These are phyloP conservation scores for Spilogale gracilis DNA, from an alignment of 2,113 vertebrate species.

Conservation along the genomic window DNA sequence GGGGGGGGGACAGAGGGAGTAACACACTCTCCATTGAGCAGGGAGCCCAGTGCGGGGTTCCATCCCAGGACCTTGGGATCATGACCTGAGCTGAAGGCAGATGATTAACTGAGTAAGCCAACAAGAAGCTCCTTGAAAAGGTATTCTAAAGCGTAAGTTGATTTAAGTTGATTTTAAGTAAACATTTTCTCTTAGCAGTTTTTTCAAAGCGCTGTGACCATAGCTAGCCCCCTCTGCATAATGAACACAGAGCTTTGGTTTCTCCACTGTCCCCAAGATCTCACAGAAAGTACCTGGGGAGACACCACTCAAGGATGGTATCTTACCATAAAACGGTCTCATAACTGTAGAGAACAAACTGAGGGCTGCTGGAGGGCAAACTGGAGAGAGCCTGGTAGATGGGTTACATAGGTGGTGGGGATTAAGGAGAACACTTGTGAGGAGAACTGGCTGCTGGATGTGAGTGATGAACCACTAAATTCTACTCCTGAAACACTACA, in stretches of 20 bases:
- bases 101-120: not conserved
- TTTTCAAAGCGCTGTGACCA: not conserved
- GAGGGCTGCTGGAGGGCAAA: not conserved
- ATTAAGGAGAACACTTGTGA: not conserved
- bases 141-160: not conserved
- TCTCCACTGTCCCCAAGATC: not conserved
- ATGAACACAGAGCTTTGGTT: not conserved
- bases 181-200: not conserved
- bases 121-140: not conserved
- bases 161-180: not conserved
- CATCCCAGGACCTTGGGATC: not conserved
- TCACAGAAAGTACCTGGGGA: not conserved
- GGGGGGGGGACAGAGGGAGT: not conserved
- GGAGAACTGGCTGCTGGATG: not conserved
- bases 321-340: not conserved
- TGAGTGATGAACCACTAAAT: not conserved
- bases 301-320: rapidly evolving
- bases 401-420: not conserved
- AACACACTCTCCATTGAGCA: not conserved
- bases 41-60: not conserved
- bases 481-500: not conserved
- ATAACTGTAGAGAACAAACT: not conserved
- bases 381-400: too few species aligned
- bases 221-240: not conserved
- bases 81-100: not conserved